Evolutionary conservation across 2,113 vertebrate species (phyloP).

Genomic region (Sinocyclocheilus maitianheensis): DNA sequence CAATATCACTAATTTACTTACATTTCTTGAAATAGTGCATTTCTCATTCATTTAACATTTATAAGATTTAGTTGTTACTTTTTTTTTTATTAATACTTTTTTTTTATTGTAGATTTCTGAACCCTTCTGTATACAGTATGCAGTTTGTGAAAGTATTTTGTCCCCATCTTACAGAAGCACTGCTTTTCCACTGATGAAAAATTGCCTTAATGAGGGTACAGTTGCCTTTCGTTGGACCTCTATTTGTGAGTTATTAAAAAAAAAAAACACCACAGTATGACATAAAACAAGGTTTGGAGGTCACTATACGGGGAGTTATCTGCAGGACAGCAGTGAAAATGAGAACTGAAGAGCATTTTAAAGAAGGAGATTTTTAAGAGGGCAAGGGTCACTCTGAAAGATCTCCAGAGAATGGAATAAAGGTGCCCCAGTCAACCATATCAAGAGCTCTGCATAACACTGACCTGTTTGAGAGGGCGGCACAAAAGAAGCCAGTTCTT

Average conservation of each 20-base stretch:
- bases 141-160: background rate
- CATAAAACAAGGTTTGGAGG: background rate
- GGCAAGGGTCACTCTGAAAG: background rate
- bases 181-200: background rate
- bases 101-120: background rate
- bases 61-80: background rate
- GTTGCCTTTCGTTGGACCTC: slow-evolving; percentile 3
- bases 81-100: too few relatives aligned
- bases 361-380: slow-evolving; percentile 2
- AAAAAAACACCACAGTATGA: background rate
- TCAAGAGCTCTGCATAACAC: slow-evolving; percentile 1
- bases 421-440: slow-evolving; percentile 1
- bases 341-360: background rate
- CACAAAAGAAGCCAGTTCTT: slow-evolving; percentile 18
- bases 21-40: background rate
- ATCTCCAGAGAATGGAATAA: background rate
- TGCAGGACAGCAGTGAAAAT: background rate
- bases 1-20: background rate
- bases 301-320: background rate
- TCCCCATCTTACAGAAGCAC: background rate
- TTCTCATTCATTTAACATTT: background rate
- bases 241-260: slow-evolving; percentile 10
- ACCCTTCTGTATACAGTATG: background rate
- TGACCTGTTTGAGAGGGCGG: background rate
- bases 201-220: slow-evolving; percentile 26